Percentiles rank a stretch among this genome's conserved stretches.
Evolutionary conservation across 2,113 vertebrate genomes (phyloP).

Genomic region (Hemiscyllium ocellatum): DNA sequence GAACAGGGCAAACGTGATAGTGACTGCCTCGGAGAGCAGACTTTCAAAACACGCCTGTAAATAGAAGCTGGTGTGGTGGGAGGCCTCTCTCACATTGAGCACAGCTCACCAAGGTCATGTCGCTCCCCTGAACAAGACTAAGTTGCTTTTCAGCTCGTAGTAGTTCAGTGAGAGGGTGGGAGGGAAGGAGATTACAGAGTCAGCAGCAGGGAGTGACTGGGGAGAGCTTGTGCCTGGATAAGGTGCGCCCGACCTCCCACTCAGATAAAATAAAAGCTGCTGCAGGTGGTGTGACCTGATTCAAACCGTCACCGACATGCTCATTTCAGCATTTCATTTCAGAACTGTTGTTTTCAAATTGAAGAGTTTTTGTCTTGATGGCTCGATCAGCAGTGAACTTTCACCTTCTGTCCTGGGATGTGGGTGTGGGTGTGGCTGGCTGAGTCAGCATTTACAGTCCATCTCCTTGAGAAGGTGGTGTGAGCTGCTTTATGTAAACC

Average conservation of each 20-base stretch:
- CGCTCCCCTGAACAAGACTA: not conserved
- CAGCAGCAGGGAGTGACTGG: not conserved
- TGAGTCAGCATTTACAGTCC: not conserved
- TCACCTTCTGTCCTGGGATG: not conserved
- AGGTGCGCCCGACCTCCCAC: not conserved
- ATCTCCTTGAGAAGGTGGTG: not conserved
- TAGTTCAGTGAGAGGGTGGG: not conserved
- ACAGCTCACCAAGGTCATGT: not conserved
- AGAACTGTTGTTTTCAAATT: not conserved
- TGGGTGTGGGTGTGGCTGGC: not conserved
- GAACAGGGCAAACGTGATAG: not conserved
- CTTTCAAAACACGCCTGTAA: not conserved
- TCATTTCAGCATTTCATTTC: not conserved
- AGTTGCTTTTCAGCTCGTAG: not conserved
- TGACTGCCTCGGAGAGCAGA: not conserved
- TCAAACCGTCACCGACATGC: not conserved
- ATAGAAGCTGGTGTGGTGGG: not conserved
- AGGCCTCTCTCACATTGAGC: not conserved
- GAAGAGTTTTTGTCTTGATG: not conserved
- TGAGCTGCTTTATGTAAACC: too few species aligned
- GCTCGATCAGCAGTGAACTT: not conserved
- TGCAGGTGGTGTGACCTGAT: not conserved
- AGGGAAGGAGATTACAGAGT: not conserved
- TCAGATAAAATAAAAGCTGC: not conserved
- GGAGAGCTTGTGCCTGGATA: not conserved